These are phyloP conservation scores for Takifugu rubripes DNA, from an alignment of 2,797 vertebrate species.

Conservation along the genomic window DNA sequence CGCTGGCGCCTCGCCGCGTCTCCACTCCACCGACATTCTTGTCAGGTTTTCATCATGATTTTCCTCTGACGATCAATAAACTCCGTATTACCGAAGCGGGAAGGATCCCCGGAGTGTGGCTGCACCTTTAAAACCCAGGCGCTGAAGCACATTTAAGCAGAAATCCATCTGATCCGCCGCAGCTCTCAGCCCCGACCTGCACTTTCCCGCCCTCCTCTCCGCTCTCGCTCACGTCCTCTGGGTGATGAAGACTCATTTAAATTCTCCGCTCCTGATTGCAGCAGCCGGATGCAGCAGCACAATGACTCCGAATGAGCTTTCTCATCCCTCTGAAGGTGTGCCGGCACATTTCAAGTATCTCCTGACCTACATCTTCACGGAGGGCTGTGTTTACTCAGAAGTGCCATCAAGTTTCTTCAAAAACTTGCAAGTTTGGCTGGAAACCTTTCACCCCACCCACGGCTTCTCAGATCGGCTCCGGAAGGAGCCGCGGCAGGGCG, in stretches of 20 bases:
- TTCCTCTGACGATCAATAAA: too few relatives aligned
- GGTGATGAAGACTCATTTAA: conserved; percentile 44
- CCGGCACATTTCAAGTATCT: conserved; percentile 22
- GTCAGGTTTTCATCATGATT: too few relatives aligned
- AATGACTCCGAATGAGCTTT: conserved; percentile 20
- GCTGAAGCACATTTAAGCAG: not conserved
- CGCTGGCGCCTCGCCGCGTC: too few relatives aligned
- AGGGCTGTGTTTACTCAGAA: conserved; percentile 13
- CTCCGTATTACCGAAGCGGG: too few relatives aligned
- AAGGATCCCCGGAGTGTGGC: not conserved
- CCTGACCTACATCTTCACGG: conserved; percentile 42
- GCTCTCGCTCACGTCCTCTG: conserved; percentile 26
- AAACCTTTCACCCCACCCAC: conserved; percentile 13
- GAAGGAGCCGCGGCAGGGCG: conserved; percentile 37
- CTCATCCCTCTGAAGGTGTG: conserved; percentile 15
- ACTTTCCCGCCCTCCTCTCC: conserved; percentile 7
- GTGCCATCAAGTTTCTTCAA: conserved; percentile 16
- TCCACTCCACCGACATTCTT: too few relatives aligned
- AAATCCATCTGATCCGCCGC: not conserved
- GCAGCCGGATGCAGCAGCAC: conserved; percentile 9
- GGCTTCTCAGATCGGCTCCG: not conserved
- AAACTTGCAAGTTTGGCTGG: conserved; percentile 4
- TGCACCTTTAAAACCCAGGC: not conserved
- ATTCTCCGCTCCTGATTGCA: conserved; percentile 49
- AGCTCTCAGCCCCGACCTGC: conserved; percentile 12